A percentile compares a stretch with the other conserved stretches of the same genome.
These are phyloP conservation scores for Poeciliopsis retropinna DNA, from an alignment of 2,113 vertebrate species.

Conservation along the genomic window DNA sequence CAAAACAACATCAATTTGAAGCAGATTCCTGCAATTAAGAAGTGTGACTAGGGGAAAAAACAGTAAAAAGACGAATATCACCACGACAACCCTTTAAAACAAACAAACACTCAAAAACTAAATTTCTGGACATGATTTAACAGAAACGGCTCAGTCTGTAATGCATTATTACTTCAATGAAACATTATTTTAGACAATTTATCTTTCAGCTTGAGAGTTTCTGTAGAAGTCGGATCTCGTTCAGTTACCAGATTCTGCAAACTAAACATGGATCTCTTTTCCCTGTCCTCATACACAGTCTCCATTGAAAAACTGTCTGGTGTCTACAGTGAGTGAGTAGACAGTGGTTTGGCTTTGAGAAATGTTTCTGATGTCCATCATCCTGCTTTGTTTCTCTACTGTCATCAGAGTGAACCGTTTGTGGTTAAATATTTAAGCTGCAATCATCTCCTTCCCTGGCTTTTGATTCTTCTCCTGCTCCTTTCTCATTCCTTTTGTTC, in stretches of 20 bases:
- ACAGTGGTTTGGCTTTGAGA: slow-evolving; percentile 64
- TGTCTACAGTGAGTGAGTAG: slow-evolving; percentile 49
- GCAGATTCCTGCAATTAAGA: too few relatives aligned
- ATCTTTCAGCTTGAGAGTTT: neutral
- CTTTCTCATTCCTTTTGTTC: neutral
- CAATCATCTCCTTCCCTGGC: neutral
- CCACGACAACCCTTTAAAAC: too few relatives aligned
- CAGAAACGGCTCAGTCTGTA: too few relatives aligned
- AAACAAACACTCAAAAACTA: too few relatives aligned
- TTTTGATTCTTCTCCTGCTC: neutral
- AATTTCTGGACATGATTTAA: too few relatives aligned
- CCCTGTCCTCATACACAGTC: neutral
- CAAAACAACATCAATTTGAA: too few relatives aligned
- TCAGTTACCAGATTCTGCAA: neutral
- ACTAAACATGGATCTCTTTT: slow-evolving; percentile 4
- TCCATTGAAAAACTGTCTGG: slow-evolving; percentile 32
- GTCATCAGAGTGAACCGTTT: slow-evolving; percentile 35
- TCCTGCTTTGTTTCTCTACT: slow-evolving; percentile 25
- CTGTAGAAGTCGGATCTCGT: neutral
- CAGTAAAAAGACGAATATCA: too few relatives aligned
- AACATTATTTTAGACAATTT: too few relatives aligned
- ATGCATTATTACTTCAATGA: neutral
- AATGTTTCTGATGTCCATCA: slow-evolving; percentile 29
- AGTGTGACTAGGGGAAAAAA: too few relatives aligned
- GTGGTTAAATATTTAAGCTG: slow-evolving; percentile 18